phyloP scores from a whole-genome alignment of 2,888 invertebrate genomes.

The Esperia sulphurella region DNA sequence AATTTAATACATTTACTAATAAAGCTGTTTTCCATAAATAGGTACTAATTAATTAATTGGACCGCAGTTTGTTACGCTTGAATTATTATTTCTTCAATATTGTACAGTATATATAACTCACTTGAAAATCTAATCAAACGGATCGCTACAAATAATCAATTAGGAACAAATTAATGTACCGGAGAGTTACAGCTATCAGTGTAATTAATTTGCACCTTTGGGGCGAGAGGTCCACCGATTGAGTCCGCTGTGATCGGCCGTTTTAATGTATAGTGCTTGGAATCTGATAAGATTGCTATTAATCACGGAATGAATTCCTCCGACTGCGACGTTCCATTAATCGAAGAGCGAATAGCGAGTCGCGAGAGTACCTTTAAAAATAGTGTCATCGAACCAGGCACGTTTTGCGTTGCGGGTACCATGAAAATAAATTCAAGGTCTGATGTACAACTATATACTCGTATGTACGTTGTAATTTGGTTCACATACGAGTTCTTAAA shows the following conservation, averaged over 20 bases:
- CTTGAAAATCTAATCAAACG: conserved; percentile 36
- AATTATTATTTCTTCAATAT: conserved; percentile 13
- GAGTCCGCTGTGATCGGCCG: conserved; percentile 44
- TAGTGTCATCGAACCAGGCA: not conserved
- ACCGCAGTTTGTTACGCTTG: not conserved
- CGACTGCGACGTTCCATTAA: conserved; percentile 41
- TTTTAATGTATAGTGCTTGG: conserved; percentile 46
- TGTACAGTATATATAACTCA: conserved; percentile 13
- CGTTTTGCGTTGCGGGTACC: too few relatives aligned
- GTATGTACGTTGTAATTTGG: too few relatives aligned
- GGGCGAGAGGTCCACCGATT: conserved; percentile 42
- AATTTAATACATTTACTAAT: too few relatives aligned
- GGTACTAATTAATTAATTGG: not conserved
- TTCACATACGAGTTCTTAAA: too few relatives aligned
- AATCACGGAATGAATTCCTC: conserved; percentile 51
- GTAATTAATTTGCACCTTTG: conserved; percentile 67
- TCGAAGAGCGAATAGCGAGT: conserved; percentile 17
- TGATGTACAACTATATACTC: too few relatives aligned
- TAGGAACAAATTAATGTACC: conserved; percentile 49
- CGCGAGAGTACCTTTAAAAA: not conserved
- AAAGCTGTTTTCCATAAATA: too few relatives aligned
- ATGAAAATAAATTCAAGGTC: too few relatives aligned
- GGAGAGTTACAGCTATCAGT: conserved; percentile 46
- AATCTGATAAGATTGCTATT: conserved; percentile 66
- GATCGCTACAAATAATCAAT: conserved; percentile 46